These are phyloP conservation scores for Taeniopygia guttata DNA, from an alignment of 2,797 vertebrate species.

Conservation along the genomic window DNA sequence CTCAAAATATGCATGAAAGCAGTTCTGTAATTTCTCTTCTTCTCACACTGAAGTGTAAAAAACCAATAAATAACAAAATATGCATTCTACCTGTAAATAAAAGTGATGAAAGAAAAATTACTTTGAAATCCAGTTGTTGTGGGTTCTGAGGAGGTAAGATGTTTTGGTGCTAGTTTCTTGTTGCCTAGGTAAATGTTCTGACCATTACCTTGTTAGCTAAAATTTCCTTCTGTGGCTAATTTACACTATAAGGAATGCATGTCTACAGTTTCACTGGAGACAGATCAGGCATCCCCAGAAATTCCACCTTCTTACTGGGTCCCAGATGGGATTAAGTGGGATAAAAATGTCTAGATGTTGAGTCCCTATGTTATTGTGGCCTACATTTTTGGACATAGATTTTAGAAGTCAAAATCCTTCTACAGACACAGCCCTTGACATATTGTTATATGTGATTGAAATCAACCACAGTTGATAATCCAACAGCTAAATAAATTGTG, in stretches of 20 bases:
- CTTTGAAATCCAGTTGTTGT: neutral
- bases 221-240: neutral
- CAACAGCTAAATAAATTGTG: neutral
- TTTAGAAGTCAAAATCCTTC: neutral
- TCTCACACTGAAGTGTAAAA: neutral
- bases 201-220: neutral
- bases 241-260: neutral
- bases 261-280: neutral
- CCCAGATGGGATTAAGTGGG: neutral
- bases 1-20: neutral
- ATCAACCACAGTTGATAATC: neutral
- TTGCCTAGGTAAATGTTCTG: neutral
- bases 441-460: neutral
- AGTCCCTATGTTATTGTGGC: neutral
- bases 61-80: neutral
- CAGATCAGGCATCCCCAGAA: neutral
- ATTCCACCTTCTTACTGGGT: neutral
- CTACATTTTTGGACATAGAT: neutral
- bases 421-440: neutral
- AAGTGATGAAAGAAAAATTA: neutral
- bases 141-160: neutral
- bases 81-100: neutral
- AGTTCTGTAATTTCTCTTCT: neutral
- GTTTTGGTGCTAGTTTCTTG: neutral
- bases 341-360: slow-evolving; percentile 9